phyloP scores from a whole-genome alignment of 2,888 invertebrate species.

The Lithosia quadra region DNA sequence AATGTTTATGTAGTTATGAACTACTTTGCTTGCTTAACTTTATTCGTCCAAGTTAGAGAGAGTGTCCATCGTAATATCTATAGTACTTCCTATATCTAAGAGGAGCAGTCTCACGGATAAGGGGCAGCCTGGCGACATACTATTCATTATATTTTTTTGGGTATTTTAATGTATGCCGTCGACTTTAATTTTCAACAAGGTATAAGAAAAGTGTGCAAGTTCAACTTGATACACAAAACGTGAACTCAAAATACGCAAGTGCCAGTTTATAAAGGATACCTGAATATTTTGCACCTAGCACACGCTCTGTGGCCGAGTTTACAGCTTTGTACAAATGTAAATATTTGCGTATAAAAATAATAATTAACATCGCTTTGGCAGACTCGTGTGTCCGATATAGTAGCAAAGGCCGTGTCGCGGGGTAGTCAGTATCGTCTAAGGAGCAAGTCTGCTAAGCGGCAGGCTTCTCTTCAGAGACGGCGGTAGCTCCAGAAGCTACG shows the following conservation, averaged over 20 bases:
- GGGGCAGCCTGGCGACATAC: conserved; percentile 76
- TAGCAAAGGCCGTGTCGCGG: conserved; percentile 47
- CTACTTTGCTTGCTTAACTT: conserved; percentile 79
- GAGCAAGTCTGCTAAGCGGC: conserved; percentile 79
- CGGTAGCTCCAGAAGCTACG: conserved; percentile 90
- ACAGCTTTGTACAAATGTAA: conserved; percentile 81
- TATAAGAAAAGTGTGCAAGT: conserved; percentile 85
- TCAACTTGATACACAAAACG: conserved; percentile 80
- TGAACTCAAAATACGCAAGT: conserved; percentile 82
- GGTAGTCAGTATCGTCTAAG: conserved; percentile 21
- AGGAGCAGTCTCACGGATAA: conserved; percentile 81
- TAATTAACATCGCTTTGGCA: conserved; percentile 80
- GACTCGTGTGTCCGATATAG: conserved; percentile 67
- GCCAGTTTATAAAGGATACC: conserved; percentile 52
- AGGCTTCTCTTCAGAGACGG: conserved; percentile 89
- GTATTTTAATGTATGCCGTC: conserved; percentile 70
- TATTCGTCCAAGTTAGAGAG: conserved; percentile 78
- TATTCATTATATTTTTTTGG: conserved; percentile 66
- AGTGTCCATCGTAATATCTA: conserved; percentile 73
- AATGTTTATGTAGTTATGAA: conserved; percentile 66
- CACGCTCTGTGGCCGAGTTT: conserved; percentile 80
- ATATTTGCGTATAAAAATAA: conserved; percentile 82
- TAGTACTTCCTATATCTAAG: conserved; percentile 70
- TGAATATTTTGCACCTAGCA: conserved; percentile 78
- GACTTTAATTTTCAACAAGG: conserved; percentile 71